These are phyloP conservation scores for Odocoileus virginianus DNA, from an alignment of 2,113 vertebrate genomes.

Conservation along the genomic window DNA sequence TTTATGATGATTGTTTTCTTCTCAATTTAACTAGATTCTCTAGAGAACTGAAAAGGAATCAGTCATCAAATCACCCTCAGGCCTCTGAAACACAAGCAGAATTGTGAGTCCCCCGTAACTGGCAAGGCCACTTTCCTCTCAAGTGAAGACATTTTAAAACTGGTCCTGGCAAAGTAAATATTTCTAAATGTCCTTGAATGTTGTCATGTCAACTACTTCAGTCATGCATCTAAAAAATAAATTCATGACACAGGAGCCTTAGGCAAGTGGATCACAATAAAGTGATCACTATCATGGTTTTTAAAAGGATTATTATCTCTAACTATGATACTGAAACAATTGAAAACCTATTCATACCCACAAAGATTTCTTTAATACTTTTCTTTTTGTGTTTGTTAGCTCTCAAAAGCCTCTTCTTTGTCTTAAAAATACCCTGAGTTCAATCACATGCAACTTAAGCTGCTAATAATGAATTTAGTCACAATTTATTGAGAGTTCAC, in stretches of 20 bases:
- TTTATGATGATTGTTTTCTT: constrained; percentile 54
- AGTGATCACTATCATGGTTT: neutral
- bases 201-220: neutral
- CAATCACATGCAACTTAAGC: neutral
- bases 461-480: neutral
- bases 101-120: neutral
- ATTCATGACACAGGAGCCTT: neutral
- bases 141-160: constrained; percentile 31
- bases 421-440: neutral
- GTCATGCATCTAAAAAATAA: neutral
- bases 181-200: constrained; percentile 31
- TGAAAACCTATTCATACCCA: neutral
- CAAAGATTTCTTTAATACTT: neutral
- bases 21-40: constrained; percentile 34
- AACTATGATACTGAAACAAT: neutral
- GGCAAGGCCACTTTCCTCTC: constrained; percentile 52
- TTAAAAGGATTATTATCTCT: neutral
- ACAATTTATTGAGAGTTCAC: neutral
- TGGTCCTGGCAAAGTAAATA: neutral
- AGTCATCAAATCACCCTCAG: constrained; percentile 8
- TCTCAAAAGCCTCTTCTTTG: neutral
- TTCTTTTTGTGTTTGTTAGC: neutral
- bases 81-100: constrained; percentile 2
- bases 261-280: neutral
- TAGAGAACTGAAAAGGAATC: constrained; percentile 35